Evolutionary conservation across 2,888 invertebrate species (phyloP), one percentile per base, ranked within the genome.

Genomic region (Nomada fucata): DNA sequence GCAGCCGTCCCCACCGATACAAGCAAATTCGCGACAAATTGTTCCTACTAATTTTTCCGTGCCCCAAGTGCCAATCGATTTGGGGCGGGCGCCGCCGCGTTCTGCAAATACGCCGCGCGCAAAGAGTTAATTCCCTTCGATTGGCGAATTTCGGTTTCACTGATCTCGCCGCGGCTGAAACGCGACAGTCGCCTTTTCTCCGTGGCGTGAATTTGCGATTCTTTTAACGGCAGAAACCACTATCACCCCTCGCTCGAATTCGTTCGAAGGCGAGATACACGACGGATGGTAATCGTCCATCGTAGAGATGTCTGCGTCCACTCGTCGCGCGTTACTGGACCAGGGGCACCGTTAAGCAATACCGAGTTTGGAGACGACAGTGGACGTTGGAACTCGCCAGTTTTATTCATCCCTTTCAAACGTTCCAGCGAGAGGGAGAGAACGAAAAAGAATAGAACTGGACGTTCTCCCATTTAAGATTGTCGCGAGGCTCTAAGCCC

Each of bases 21-120:
- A 57, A 44, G 44, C 44, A 72, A 72, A 72, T 63, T 72, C 63
- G 60, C 63, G 53, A 72, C 53, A 72, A 72, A 72, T 69, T 69
- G 69, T 57, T 44, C 69, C 69, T n/a, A 44, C 44, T 69, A 57
- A 69, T 63, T 72, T 72, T 63, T 63, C 53, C 72, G 3, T 53
- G 63, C 3, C 9, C 42, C 53, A 26, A 63, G 63, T 44, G 72
- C 63, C 53, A 53, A 55, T 72, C 26, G 63, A 72, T 72, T 53
- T 26, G 26, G 44, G 57, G 23, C n/a, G 0, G 44, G 26, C 4
- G 23, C 68, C 5, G 59, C 68, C 68, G 57, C 23, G 2, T 26
- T 57, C 68, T 29, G 15, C n/a, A 57, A 69, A 44, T 23, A 26
- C 44, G 26, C 26, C 13, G 10, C 15, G 57, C 44, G 15, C 44